Conservation (phyloP, 2,113 vertebrate genomes). For the Proteles cristata region DNA sequence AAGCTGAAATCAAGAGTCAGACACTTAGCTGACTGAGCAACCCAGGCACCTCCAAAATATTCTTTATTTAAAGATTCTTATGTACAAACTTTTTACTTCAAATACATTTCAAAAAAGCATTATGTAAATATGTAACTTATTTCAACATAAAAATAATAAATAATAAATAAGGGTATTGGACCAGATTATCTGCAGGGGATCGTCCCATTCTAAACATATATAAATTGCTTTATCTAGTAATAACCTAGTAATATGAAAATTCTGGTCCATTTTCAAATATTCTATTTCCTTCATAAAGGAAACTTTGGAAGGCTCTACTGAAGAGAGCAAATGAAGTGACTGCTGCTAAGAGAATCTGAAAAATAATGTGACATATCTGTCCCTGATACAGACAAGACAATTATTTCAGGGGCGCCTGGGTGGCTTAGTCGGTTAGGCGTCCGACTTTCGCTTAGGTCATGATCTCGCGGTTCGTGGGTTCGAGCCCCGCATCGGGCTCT, state of each 20-base stretch:
- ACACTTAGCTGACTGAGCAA: too few relatives aligned
- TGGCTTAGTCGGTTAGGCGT: too few relatives aligned
- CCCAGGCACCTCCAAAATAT: background rate
- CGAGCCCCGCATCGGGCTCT: too few relatives aligned
- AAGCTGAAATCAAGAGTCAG: too few relatives aligned
- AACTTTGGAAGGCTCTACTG: background rate
- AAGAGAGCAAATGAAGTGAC: background rate
- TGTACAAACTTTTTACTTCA: background rate
- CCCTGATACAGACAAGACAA: slow-evolving; percentile 23
- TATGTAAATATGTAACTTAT: background rate
- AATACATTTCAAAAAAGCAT: background rate
- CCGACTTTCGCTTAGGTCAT: too few relatives aligned
- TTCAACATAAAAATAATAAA: background rate
- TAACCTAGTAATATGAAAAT: slow-evolving; percentile 48
- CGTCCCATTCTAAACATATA: background rate
- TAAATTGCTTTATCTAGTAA: background rate
- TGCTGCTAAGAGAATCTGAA: slow-evolving; percentile 38
- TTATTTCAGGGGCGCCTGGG: too few relatives aligned
- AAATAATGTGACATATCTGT: slow-evolving; percentile 6
- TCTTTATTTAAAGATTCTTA: background rate
- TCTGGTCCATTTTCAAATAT: background rate
- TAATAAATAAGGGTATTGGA: background rate
- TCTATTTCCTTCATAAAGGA: background rate
- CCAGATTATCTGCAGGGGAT: background rate
- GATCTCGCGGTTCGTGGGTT: too few relatives aligned